Evolutionary conservation across 2,888 invertebrate genomes (phyloP).

Genomic region (Luffia ferchaultella): DNA sequence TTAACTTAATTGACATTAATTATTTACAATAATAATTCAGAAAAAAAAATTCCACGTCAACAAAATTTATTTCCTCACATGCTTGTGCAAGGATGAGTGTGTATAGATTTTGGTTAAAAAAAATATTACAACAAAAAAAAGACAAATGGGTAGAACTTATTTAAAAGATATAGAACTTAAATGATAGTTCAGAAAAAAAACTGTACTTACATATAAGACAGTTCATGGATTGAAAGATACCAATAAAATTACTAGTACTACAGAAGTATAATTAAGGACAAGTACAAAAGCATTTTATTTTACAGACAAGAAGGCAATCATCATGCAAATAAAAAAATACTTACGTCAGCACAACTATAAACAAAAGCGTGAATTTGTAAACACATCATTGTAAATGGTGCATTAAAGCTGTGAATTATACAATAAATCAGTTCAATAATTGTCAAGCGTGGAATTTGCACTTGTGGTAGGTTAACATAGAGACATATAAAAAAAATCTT

Average conservation of each 20-base stretch:
- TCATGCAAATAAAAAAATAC: neutral
- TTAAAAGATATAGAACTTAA: too few relatives aligned
- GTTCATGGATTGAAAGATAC: too few relatives aligned
- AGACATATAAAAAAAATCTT: neutral
- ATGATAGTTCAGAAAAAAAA: neutral
- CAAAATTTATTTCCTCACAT: neutral
- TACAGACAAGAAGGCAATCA: neutral
- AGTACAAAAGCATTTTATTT: neutral
- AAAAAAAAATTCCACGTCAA: neutral
- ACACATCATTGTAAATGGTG: too few relatives aligned
- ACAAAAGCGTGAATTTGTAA: too few relatives aligned
- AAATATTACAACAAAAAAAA: neutral
- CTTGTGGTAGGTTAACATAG: neutral
- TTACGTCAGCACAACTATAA: too few relatives aligned
- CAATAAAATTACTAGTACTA: neutral
- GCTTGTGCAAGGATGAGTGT: neutral
- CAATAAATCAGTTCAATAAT: too few relatives aligned
- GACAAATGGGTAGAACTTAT: too few relatives aligned
- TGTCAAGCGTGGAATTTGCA: neutral
- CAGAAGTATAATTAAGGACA: neutral
- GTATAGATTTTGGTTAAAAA: neutral
- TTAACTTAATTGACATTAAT: too few relatives aligned
- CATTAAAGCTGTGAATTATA: neutral
- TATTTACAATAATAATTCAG: neutral
- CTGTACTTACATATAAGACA: neutral